Evolutionary conservation across 2,888 invertebrate genomes (phyloP), one percentile per base, ranked within the genome.

Genomic region (Meganola albula): DNA sequence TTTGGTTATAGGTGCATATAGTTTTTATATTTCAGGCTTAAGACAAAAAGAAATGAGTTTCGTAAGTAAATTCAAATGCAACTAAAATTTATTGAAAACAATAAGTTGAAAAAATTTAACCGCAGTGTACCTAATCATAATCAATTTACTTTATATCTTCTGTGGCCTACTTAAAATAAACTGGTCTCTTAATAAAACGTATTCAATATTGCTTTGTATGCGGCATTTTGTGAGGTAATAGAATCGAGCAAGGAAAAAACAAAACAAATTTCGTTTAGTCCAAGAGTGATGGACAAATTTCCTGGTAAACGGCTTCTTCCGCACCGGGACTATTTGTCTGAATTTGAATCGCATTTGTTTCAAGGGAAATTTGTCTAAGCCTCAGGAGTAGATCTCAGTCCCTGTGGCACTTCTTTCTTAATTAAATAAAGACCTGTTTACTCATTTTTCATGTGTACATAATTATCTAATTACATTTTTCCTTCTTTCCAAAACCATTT

Each of bases 261-360:
- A 71, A 74, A 73, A 74, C 71, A 74, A 78, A 79, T 74, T 75
- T 69, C 63, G 63, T 66, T 66, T 62, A 63, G 74, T 70, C 69
- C 72, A 71, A 75, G 80, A 83, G 67, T 84, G 80, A 84, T 82
- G 78, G 78, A 78, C 77, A 74, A 79, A 83, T 85, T 82, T 82
- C 74, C 78, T 75, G 74, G 82, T 75, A 83, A 83, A 76, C 77
- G 76, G 75, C 71, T 74, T 61, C 73, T 69, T 71, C 79, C 84
- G 82, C 83, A 58, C 58, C 35, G 84, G 84, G 83, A 82, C 83
- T 79, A 83, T 83, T 84, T 80, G 78, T 84, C 79, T 84, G 82
- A 82, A 82, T 84, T 83, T 83, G 79, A 83, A 83, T 83, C 79
- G 76, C 82, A 82, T 83, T 83, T 82, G 76, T 84, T 83, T 77